Conservation (phyloP, 1,140 invertebrate genomes). For the Penaeus indicus region DNA sequence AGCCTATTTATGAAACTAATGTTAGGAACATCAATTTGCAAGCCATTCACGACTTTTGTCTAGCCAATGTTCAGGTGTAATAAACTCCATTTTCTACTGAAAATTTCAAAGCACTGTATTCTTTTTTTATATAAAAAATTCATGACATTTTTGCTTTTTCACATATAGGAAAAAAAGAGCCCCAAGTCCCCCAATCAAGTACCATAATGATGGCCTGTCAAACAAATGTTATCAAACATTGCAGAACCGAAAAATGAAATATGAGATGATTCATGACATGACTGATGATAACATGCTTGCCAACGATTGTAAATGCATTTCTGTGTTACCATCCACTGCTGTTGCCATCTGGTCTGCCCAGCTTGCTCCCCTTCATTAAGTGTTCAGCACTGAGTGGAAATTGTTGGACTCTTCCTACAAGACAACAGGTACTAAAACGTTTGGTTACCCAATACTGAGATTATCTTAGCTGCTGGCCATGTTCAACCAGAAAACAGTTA, state of each 20-base stretch:
- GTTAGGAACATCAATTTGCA: conserved; percentile 8
- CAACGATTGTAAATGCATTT: conserved; percentile 46
- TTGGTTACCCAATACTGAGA: conserved; percentile 32
- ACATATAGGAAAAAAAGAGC: neutral
- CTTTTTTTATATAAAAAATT: too few species aligned
- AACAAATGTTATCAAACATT: conserved; percentile 10
- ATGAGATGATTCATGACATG: conserved; percentile 33
- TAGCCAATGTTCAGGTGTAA: neutral
- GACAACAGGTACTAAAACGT: neutral
- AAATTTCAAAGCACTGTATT: too few species aligned
- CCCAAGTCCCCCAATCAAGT: conserved; percentile 2
- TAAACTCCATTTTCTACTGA: neutral
- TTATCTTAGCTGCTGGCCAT: conserved; percentile 31
- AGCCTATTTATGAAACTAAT: neutral
- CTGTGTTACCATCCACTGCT: conserved; percentile 38
- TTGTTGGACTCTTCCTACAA: conserved; percentile 8
- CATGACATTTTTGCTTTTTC: neutral
- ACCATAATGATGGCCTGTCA: conserved; percentile 29
- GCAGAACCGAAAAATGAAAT: conserved; percentile 5
- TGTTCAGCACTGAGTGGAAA: neutral
- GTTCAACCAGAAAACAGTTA: neutral
- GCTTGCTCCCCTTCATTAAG: conserved; percentile 2
- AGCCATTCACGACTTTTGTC: neutral
- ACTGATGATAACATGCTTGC: conserved; percentile 28
- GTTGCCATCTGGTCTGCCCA: conserved; percentile 9